A percentile compares a stretch with the other conserved stretches of the same genome.
phyloP scores from a whole-genome alignment of 2,888 invertebrate genomes.

The Lithosia quadra region DNA sequence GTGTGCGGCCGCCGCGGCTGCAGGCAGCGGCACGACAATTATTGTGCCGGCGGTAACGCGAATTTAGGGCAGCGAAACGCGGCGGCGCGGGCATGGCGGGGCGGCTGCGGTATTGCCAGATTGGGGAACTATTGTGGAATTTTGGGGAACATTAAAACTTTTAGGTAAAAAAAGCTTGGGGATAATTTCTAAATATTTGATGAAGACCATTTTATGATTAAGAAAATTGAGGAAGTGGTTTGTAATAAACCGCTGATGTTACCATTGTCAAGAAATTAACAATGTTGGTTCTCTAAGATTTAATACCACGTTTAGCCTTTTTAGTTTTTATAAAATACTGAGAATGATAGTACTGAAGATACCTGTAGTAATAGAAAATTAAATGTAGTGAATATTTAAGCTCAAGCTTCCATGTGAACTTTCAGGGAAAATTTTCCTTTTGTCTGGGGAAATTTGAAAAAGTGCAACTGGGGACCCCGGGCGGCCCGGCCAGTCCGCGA shows the following conservation, averaged over 20 bases:
- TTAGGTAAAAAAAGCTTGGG: neutral
- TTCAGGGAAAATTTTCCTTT: neutral
- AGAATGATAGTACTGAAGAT: neutral
- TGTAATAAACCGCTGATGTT: neutral
- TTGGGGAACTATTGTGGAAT: neutral
- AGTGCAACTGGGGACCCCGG: slow-evolving; percentile 8
- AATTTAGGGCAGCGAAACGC: slow-evolving; percentile 82
- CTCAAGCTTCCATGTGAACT: neutral
- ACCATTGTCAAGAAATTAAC: neutral
- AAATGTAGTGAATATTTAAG: no score
- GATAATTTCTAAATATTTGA: neutral
- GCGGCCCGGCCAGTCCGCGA: slow-evolving; percentile 67
- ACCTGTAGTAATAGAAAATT: neutral
- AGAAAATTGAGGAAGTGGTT: neutral
- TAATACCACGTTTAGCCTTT: neutral
- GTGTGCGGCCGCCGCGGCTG: slow-evolving; percentile 77
- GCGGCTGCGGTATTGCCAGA: slow-evolving; percentile 24
- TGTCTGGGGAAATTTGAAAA: neutral
- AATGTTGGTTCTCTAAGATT: neutral
- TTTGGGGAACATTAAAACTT: neutral
- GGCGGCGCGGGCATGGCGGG: slow-evolving; percentile 58
- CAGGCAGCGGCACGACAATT: slow-evolving; percentile 81
- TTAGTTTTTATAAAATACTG: neutral
- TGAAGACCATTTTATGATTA: neutral
- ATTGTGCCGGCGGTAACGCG: slow-evolving; percentile 78